Conservation (phyloP, 2,113 vertebrate genomes). For the Pimephales promelas region DNA sequence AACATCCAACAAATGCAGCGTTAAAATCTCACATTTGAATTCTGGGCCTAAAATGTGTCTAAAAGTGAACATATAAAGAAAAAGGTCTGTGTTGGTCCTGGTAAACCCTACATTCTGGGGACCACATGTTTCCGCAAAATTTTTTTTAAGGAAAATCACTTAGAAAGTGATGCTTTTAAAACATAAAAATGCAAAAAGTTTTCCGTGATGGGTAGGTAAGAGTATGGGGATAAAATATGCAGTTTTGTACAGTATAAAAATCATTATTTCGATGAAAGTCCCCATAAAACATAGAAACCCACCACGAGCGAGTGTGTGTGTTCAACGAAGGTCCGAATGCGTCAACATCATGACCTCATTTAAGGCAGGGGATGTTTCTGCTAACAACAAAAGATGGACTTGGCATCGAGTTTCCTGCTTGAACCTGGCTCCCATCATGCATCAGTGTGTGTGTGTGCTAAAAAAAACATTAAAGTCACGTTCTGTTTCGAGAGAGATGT, state of each 20-base stretch:
- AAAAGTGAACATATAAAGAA: no score
- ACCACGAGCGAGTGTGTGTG: background rate
- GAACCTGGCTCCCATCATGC: background rate
- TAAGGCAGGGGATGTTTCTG: background rate
- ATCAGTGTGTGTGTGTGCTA: background rate
- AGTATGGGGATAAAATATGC: no score
- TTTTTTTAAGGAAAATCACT: no score
- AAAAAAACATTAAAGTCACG: background rate
- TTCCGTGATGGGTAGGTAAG: no score
- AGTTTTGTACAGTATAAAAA: no score
- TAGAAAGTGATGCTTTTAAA: no score
- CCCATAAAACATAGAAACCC: no score
- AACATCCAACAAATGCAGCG: background rate
- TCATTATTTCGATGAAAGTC: no score
- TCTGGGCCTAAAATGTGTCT: background rate
- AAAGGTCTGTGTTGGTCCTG: no score
- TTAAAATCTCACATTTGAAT: background rate
- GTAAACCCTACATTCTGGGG: no score
- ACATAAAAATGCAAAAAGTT: no score
- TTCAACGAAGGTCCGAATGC: background rate
- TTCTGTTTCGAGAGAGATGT: background rate
- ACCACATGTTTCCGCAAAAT: no score
- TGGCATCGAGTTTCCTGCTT: conserved; percentile 9
- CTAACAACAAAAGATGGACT: conserved; percentile 22
- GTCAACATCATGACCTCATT: background rate